Conservation (phyloP, 92 coral and sea anemone genomes). For the Muricea muricata region DNA sequence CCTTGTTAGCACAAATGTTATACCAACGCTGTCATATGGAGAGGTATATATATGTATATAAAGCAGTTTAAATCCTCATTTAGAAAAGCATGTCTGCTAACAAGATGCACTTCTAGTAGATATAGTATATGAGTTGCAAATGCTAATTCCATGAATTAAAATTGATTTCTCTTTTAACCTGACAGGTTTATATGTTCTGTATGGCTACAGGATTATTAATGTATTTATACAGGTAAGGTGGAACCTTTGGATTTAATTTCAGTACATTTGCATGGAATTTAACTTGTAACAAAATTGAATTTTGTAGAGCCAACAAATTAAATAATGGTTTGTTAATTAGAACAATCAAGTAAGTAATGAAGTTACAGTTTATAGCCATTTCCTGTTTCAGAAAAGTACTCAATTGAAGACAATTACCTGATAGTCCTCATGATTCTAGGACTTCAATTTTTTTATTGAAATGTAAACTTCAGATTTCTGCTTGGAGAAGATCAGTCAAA, state of each 20-base stretch:
- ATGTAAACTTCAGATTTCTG: conserved; percentile 12
- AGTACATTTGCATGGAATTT: background rate
- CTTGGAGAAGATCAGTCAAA: conserved; percentile 17
- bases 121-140: too few relatives aligned
- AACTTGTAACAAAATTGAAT: background rate
- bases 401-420: too few relatives aligned
- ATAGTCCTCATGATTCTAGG: background rate
- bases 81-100: background rate
- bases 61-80: background rate
- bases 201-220: conserved; percentile 78
- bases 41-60: conserved; percentile 75
- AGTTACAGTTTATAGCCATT: background rate
- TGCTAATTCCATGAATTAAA: too few relatives aligned
- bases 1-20: conserved; percentile 71
- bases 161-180: conserved; percentile 8
- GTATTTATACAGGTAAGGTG: conserved; percentile 83
- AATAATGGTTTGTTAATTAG: conserved; percentile 32
- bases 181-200: conserved; percentile 84
- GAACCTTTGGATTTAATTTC: background rate
- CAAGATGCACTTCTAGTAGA: too few relatives aligned
- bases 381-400: background rate
- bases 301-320: conserved; percentile 19
- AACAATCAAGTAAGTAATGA: conserved; percentile 11
- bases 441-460: background rate
- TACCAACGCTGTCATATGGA: conserved; percentile 79